Base-by-base conservation (phyloP, 1,140 invertebrate species). In the Rhyzopertha dominica region DNA sequence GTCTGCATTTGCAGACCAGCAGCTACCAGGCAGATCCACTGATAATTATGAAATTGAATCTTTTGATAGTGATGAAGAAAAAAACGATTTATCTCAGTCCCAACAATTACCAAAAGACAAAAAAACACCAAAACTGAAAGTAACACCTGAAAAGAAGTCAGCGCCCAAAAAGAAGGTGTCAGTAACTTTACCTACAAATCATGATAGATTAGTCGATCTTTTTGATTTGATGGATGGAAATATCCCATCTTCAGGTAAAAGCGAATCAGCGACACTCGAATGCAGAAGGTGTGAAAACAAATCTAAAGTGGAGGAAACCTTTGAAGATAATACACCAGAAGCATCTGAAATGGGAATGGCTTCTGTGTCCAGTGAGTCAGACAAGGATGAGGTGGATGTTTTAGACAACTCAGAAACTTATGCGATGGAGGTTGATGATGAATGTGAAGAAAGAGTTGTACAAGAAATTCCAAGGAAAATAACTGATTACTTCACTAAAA, bases 181-280 rank as follows among this genome's bases (percentile, higher is more conserved):
- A 32, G 30, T 53, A 31, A 52, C 48, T 14, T 20, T 46, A 42
- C 46, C 49, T 7, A 38, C 50, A 45, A 53, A 24, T 26, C 38
- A 37, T 8, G 42, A 40, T 16, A 52, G 61, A 28, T 44, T 63
- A 3, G 31, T 43, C 8, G 22, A 49, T 19, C 45, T 63, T 18
- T 55, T 63, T 12, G 54, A 54, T 49, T 39, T 47, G 28, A 54
- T 63, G 13, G 59, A 63, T 50, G 55, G 55, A 9, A 52, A 49
- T 25, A n/a, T n/a, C n/a, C n/a, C n/a, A n/a, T n/a, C n/a, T n/a
- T n/a, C n/a, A n/a, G n/a, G n/a, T n/a, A n/a, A n/a, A n/a, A n/a
- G n/a, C n/a, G n/a, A n/a, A n/a, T n/a, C n/a, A n/a, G n/a, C n/a
- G 17, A 39, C 13, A 39, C 42, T 2, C 12, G 19, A 2, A 38